Evolutionary conservation across 2,113 vertebrate species (phyloP).

Genomic region (Asarcornis scutulata): DNA sequence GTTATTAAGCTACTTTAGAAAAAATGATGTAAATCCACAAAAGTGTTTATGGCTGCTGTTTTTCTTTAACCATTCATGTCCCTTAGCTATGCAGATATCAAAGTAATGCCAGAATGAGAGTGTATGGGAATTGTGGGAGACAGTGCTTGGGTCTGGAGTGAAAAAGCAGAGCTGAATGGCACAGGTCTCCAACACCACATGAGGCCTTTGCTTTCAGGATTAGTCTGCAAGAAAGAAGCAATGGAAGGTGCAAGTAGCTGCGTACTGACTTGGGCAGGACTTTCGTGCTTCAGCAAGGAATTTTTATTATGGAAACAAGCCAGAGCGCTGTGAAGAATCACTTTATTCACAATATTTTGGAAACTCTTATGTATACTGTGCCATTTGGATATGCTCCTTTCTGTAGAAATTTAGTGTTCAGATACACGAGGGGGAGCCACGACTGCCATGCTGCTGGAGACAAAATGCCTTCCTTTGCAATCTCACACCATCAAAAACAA

Average conservation of each 20-base stretch:
- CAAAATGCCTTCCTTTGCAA: neutral
- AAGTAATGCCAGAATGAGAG: neutral
- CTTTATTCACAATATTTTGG: neutral
- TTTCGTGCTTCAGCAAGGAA: neutral
- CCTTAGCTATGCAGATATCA: rapidly evolving
- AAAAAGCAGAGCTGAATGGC: neutral
- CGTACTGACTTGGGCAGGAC: neutral
- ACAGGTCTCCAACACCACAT: neutral
- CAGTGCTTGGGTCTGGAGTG: neutral
- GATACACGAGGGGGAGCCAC: neutral
- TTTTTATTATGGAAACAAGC: neutral
- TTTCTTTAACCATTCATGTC: neutral
- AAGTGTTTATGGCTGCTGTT: neutral
- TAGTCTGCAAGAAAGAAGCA: neutral
- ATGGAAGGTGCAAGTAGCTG: neutral
- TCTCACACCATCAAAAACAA: neutral
- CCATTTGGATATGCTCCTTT: rapidly evolving
- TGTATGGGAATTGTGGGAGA: neutral
- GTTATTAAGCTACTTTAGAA: neutral
- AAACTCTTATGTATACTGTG: neutral
- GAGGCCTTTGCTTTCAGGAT: neutral
- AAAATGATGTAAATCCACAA: neutral
- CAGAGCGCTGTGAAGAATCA: neutral
- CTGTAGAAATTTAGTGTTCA: neutral
- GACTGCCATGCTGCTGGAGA: neutral